Evolutionary conservation across 2,797 vertebrate genomes (phyloP).

Genomic region (Ptychadena robeensis): DNA sequence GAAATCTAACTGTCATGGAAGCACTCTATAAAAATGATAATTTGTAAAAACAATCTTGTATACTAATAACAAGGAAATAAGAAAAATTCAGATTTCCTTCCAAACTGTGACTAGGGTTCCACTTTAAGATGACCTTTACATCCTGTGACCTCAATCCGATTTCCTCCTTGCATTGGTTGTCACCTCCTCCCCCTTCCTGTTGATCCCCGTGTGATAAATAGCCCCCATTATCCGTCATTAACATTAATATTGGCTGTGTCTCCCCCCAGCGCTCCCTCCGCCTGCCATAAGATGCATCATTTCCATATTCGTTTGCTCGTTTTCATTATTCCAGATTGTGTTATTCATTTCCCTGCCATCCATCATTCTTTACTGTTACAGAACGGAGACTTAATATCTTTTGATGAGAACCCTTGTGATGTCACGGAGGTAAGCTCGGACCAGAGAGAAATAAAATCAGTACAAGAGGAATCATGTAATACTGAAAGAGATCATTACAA

Average conservation of each 20-base stretch:
- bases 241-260: conserved; percentile 7
- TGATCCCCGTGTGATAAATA: conserved; percentile 13
- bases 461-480: neutral
- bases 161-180: neutral
- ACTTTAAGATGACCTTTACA: conserved; percentile 10
- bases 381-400: conserved; percentile 79
- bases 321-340: conserved; percentile 67
- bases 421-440: conserved; percentile 77
- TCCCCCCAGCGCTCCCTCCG: neutral
- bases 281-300: conserved; percentile 30
- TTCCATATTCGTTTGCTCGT: conserved; percentile 74
- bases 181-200: neutral
- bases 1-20: too few relatives aligned
- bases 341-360: conserved; percentile 77
- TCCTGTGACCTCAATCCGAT: neutral
- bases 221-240: conserved; percentile 27
- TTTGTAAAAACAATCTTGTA: too few relatives aligned
- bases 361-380: conserved; percentile 81
- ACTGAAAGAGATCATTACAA: neutral
- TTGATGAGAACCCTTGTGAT: conserved; percentile 78
- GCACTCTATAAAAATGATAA: too few relatives aligned
- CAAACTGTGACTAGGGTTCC: neutral
- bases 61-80: too few relatives aligned
- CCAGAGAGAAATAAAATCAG: neutral
- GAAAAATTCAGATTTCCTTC: neutral